These are phyloP conservation scores for Cephus runcator DNA, from an alignment of 2,888 invertebrate genomes.

Conservation along the genomic window DNA sequence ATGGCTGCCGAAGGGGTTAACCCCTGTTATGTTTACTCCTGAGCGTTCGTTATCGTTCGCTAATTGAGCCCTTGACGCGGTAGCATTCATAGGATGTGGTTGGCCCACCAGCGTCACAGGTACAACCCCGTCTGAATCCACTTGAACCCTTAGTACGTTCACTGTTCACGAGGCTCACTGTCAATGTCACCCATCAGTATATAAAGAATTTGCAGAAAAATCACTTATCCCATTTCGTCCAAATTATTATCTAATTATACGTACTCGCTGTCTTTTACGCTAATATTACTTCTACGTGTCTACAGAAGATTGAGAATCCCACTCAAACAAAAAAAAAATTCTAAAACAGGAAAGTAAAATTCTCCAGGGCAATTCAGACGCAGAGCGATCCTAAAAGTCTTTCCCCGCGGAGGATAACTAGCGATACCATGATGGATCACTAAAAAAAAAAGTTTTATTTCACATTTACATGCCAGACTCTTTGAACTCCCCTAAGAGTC, in stretches of 20 bases:
- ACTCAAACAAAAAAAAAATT: not conserved
- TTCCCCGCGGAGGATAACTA: not conserved
- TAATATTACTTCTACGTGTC: not conserved
- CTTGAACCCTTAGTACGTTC: not conserved
- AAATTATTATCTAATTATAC: not conserved
- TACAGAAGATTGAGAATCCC: not conserved
- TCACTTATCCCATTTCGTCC: not conserved
- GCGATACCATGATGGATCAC: not conserved
- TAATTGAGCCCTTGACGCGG: slow-evolving; percentile 49
- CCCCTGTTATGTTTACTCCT: slow-evolving; percentile 38
- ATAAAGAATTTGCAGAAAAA: not conserved
- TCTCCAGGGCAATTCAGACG: not conserved
- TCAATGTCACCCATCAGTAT: slow-evolving; percentile 23
- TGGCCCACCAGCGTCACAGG: slow-evolving; percentile 8
- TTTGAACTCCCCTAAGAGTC: slow-evolving; percentile 2
- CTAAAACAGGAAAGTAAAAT: not conserved
- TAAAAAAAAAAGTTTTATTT: not conserved
- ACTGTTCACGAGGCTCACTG: slow-evolving; percentile 14
- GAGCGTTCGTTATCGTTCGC: slow-evolving; percentile 53
- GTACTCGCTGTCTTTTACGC: not conserved
- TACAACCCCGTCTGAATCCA: not conserved
- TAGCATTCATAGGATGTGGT: slow-evolving; percentile 15
- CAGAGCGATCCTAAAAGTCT: not conserved
- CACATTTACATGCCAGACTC: not conserved
- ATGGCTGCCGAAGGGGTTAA: slow-evolving; percentile 18